These are phyloP conservation scores for Drosophila tani DNA, from an alignment of 1,140 invertebrate genomes.

Conservation along the genomic window DNA sequence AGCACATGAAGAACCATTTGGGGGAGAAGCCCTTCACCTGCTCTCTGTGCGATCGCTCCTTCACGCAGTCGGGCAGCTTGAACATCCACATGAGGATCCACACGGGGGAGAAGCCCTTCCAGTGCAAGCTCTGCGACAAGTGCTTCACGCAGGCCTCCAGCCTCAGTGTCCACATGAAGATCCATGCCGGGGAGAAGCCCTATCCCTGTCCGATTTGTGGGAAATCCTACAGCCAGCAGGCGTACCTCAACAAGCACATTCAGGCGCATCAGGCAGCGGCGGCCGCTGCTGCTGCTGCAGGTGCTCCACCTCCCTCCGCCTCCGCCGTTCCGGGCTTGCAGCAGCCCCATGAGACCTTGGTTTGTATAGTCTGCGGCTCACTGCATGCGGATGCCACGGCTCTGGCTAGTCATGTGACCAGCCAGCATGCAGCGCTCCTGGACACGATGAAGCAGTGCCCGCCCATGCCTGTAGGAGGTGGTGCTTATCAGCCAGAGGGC, in stretches of 20 bases:
- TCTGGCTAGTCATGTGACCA: conserved; percentile 73
- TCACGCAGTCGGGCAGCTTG: conserved; percentile 88
- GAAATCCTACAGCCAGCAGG: conserved; percentile 84
- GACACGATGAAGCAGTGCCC: conserved; percentile 66
- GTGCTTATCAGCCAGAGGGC: not conserved
- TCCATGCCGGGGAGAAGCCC: conserved; percentile 85
- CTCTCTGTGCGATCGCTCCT: conserved; percentile 89
- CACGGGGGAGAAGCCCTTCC: conserved; percentile 85
- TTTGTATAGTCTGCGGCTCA: conserved; percentile 78
- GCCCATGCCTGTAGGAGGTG: not conserved
- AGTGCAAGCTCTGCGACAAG: conserved; percentile 88
- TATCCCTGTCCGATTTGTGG: conserved; percentile 81
- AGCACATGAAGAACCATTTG: conserved; percentile 88
- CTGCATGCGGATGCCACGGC: conserved; percentile 75
- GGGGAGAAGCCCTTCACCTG: conserved; percentile 87
- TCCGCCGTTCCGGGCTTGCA: not conserved
- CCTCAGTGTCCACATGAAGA: conserved; percentile 88
- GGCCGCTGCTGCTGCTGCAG: conserved; percentile 10
- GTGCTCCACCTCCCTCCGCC: not conserved
- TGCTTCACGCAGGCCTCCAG: conserved; percentile 87
- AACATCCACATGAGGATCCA: conserved; percentile 93
- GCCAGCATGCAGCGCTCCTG: conserved; percentile 70
- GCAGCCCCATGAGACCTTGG: conserved; percentile 62
- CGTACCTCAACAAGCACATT: conserved; percentile 83
- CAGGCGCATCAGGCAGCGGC: conserved; percentile 62